Percentiles rank a stretch among this genome's conserved stretches.
Conservation (phyloP, 2,797 vertebrate genomes). For the Poecilia wingei region DNA sequence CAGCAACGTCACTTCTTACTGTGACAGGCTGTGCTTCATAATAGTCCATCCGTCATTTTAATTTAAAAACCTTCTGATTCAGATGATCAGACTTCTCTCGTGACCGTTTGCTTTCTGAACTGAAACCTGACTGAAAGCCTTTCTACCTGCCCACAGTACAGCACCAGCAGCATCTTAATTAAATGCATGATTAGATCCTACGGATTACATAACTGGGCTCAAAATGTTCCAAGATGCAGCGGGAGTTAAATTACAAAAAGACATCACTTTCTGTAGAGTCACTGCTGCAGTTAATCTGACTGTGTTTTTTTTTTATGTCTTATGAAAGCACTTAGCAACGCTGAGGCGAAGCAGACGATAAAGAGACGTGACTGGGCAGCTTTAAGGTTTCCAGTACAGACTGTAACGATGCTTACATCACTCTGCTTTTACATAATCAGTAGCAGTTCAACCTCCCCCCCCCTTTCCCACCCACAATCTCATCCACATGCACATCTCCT, state of each 20-base stretch:
- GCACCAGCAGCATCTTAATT: conserved; percentile 51
- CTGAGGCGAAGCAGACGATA: background rate
- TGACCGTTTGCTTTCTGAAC: background rate
- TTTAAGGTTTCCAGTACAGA: background rate
- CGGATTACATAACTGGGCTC: conserved; percentile 61
- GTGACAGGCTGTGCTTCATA: background rate
- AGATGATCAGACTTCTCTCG: conserved; percentile 1
- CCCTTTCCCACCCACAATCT: too few species aligned
- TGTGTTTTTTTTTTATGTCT: conserved; percentile 23
- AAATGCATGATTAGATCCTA: conserved; percentile 53
- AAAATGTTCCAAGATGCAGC: conserved; percentile 45
- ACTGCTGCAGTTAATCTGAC: conserved; percentile 19
- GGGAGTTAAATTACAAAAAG: conserved; percentile 49
- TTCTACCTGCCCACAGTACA: conserved; percentile 33
- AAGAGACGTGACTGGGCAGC: conserved; percentile 4
- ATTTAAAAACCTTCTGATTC: conserved; percentile 21
- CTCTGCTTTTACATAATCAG: conserved; percentile 51
- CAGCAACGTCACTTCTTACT: conserved; percentile 20
- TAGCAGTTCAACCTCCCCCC: conserved; percentile 11
- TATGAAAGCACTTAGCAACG: conserved; percentile 35
- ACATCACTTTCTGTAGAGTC: conserved; percentile 26
- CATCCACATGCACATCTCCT: conserved; percentile 6
- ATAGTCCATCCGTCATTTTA: conserved; percentile 11
- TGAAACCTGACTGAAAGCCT: conserved; percentile 13
- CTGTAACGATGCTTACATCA: conserved; percentile 22